Percentiles rank a stretch among this genome's conserved stretches.
Evolutionary conservation across 1,140 invertebrate species (phyloP).

Genomic region (Drosophila ambigua): DNA sequence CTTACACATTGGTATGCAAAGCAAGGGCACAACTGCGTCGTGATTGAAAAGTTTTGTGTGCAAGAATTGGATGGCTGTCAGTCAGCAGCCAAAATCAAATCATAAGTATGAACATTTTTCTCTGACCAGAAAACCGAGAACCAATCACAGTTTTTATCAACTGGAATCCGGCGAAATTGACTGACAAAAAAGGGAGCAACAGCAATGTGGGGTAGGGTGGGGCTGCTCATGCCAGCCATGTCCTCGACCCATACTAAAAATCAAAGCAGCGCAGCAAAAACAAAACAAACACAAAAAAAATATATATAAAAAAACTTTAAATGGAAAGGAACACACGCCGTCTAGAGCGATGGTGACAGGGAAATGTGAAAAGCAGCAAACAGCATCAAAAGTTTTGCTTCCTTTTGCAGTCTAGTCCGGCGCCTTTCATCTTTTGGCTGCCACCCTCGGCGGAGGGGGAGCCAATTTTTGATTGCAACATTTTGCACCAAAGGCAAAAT

Average conservation of each 20-base stretch:
- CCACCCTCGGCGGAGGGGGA: not conserved
- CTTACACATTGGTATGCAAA: conserved; percentile 63
- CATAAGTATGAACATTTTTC: conserved; percentile 78
- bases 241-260: conserved; percentile 30
- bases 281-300: conserved; percentile 47
- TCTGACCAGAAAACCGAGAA: conserved; percentile 26
- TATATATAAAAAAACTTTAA: conserved; percentile 44
- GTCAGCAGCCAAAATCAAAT: conserved; percentile 53
- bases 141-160: conserved; percentile 83
- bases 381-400: conserved; percentile 72
- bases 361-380: conserved; percentile 69
- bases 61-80: conserved; percentile 16
- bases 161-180: conserved; percentile 79
- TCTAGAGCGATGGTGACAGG: conserved; percentile 42
- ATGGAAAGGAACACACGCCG: conserved; percentile 44
- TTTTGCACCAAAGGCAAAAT: conserved; percentile 76
- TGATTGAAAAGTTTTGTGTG: conserved; percentile 60
- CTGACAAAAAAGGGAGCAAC: conserved; percentile 49
- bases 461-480: conserved; percentile 80
- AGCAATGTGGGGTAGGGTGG: conserved; percentile 17
- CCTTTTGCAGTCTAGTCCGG: conserved; percentile 16
- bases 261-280: conserved; percentile 52
- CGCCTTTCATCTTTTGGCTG: conserved; percentile 42
- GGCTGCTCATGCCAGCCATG: conserved; percentile 13
- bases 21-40: conserved; percentile 20